Conservation (phyloP, 2,888 invertebrate species). For the Drosophila barbarae region DNA sequence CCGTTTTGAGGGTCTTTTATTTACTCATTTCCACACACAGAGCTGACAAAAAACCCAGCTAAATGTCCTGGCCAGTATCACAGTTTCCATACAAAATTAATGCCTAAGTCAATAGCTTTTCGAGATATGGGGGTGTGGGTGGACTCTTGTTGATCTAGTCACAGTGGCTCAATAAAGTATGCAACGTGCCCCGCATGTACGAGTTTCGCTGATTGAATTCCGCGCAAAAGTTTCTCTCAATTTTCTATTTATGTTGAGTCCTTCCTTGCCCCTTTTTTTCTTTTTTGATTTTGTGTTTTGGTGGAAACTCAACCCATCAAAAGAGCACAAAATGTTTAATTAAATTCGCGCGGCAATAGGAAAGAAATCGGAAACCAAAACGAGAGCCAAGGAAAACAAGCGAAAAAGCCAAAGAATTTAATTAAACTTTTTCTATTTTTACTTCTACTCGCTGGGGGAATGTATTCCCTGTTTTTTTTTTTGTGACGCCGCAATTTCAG, state of each 20-base stretch:
- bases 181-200: constrained; percentile 45
- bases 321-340: constrained; percentile 66
- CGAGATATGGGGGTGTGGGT: constrained; percentile 4
- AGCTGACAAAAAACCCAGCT: constrained; percentile 19
- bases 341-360: constrained; percentile 55
- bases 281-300: neutral
- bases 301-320: constrained; percentile 14
- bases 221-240: constrained; percentile 44
- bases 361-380: constrained; percentile 60
- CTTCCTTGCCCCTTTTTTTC: constrained; percentile 7
- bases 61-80: constrained; percentile 21
- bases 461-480: constrained; percentile 6
- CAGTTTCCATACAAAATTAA: constrained; percentile 25
- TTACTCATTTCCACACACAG: constrained; percentile 13
- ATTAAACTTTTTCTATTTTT: constrained; percentile 64
- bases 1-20: constrained; percentile 11
- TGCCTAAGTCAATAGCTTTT: constrained; percentile 45
- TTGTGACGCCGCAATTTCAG: constrained; percentile 47
- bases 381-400: constrained; percentile 17
- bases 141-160: constrained; percentile 64
- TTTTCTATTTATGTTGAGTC: constrained; percentile 44
- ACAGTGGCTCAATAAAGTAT: constrained; percentile 48
- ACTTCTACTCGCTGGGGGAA: constrained; percentile 13
- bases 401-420: constrained; percentile 58
- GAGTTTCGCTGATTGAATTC: constrained; percentile 62